These are phyloP conservation scores for Chromis chromis DNA, from an alignment of 2,797 vertebrate genomes.

Conservation along the genomic window DNA sequence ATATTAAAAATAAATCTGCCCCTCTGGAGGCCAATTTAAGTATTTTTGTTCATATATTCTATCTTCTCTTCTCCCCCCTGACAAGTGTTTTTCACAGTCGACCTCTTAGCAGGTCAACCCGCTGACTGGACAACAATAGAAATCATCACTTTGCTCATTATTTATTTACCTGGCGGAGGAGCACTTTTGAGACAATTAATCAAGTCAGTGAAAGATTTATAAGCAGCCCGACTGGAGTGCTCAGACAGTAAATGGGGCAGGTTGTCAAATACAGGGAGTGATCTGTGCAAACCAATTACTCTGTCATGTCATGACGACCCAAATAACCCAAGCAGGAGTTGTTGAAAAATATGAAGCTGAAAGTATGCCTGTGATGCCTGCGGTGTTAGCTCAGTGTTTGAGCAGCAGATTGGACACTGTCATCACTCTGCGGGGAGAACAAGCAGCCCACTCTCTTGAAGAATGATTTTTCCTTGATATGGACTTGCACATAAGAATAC, in stretches of 20 bases:
- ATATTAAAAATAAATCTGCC: no score
- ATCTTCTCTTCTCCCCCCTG: conserved; percentile 36
- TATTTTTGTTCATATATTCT: conserved; percentile 53
- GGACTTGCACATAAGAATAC: conserved; percentile 17
- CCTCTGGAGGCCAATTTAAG: conserved; percentile 39
- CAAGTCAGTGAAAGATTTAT: conserved; percentile 82
- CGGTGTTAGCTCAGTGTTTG: conserved; percentile 37
- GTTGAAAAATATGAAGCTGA: conserved; percentile 69
- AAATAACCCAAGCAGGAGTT: conserved; percentile 68
- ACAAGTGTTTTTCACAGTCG: conserved; percentile 51
- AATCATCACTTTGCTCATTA: conserved; percentile 80
- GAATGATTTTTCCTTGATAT: conserved; percentile 25
- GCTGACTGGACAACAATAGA: conserved; percentile 78
- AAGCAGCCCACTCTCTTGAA: conserved; percentile 23
- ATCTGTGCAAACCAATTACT: conserved; percentile 80
- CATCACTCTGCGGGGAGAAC: conserved; percentile 40
- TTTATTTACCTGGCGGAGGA: conserved; percentile 81
- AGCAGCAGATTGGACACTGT: conserved; percentile 52
- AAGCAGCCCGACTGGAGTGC: conserved; percentile 75
- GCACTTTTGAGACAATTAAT: conserved; percentile 83
- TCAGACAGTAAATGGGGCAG: conserved; percentile 77
- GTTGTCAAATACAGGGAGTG: conserved; percentile 78
- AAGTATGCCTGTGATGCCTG: conserved; percentile 58
- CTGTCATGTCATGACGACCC: conserved; percentile 76
- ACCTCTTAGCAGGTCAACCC: conserved; percentile 65